A percentile compares a stretch with the other conserved stretches of the same genome.
Conservation (phyloP, 2,797 vertebrate genomes). For the Cyclura pinguis region DNA sequence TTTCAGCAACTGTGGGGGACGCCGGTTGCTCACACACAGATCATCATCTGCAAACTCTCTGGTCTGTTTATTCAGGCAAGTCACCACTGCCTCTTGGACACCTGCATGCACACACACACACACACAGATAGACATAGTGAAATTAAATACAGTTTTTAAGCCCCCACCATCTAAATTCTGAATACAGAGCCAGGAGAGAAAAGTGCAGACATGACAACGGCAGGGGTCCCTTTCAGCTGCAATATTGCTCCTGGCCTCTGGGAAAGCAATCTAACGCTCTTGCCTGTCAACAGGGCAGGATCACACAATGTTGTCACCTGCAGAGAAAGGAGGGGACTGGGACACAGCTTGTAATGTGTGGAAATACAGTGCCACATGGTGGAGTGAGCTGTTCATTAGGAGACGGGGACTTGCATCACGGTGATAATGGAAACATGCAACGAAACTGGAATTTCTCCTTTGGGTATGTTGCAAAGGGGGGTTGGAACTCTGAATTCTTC, state of each 20-base stretch:
- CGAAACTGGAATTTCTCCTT: not conserved
- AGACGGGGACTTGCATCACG: not conserved
- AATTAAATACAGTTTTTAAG: not conserved
- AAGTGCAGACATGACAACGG: constrained; percentile 21
- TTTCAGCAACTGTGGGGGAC: constrained; percentile 91
- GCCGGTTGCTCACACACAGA: constrained; percentile 85
- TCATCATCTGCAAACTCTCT: constrained; percentile 85
- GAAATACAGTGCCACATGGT: rapidly evolving
- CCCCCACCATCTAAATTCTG: constrained; percentile 63
- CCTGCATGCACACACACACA: constrained; percentile 79
- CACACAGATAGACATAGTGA: not conserved
- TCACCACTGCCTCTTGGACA: constrained; percentile 93
- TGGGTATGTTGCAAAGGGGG: not conserved
- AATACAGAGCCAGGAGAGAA: not conserved
- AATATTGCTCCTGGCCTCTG: rapidly evolving
- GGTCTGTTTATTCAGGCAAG: constrained; percentile 96
- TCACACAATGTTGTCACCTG: not conserved
- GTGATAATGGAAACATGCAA: not conserved
- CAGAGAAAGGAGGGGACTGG: not conserved
- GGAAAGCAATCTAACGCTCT: not conserved
- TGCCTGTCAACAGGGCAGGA: not conserved
- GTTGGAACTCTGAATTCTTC: not conserved
- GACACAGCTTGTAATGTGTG: not conserved
- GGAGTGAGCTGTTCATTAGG: not conserved
- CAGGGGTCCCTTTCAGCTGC: constrained; percentile 6